These are phyloP conservation scores for Acanthurus tractus DNA, from an alignment of 2,797 vertebrate genomes.

Conservation along the genomic window DNA sequence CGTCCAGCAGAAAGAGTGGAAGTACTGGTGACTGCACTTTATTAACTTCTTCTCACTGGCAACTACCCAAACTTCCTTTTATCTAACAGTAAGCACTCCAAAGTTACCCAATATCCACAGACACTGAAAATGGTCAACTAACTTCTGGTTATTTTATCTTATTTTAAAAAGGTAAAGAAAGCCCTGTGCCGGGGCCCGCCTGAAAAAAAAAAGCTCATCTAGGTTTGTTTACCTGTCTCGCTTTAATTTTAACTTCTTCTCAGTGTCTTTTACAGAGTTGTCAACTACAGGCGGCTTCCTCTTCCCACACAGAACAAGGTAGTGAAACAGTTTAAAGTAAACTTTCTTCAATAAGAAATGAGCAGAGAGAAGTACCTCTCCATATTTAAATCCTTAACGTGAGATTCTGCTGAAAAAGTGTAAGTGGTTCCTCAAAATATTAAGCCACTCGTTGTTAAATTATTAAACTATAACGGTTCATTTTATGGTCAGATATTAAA, in stretches of 20 bases:
- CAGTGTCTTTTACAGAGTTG: neutral
- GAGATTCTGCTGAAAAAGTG: neutral
- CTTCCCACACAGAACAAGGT: neutral
- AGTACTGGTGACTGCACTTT: slow-evolving; percentile 7
- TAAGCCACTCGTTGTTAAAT: neutral
- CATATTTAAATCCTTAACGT: neutral
- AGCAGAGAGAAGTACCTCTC: neutral
- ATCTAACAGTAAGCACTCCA: slow-evolving; percentile 8
- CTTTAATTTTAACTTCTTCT: neutral
- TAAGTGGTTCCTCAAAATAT: neutral
- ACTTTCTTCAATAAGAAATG: too few relatives aligned
- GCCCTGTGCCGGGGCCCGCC: neutral
- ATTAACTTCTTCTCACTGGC: slow-evolving; percentile 46
- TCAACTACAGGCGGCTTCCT: neutral
- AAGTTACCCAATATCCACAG: slow-evolving; percentile 35
- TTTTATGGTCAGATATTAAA: neutral
- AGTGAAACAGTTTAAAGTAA: neutral
- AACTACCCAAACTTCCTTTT: slow-evolving; percentile 67
- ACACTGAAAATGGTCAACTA: neutral
- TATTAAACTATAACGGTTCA: too few relatives aligned
- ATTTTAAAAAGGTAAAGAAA: neutral
- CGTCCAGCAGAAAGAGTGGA: slow-evolving; percentile 44
- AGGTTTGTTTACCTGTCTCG: neutral
- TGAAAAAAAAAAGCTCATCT: neutral
- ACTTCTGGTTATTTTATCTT: neutral